Base-by-base conservation (phyloP, 2,113 vertebrate genomes). In the Sminthopsis crassicaudata region DNA sequence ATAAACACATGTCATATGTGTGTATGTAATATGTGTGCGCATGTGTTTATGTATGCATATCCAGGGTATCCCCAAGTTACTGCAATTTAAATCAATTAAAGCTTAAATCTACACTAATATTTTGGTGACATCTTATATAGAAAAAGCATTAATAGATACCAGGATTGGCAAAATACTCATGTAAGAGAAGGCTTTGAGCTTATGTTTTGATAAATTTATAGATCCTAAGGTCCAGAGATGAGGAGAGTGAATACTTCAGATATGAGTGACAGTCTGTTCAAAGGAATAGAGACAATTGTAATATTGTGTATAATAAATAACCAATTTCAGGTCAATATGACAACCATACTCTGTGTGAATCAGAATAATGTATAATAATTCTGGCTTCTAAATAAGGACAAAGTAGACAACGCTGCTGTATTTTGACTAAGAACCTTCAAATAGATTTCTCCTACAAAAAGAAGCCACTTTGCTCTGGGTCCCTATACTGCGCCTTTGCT, bases 1-100 rank as follows among this genome's bases (percentile, higher is more conserved):
- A n/a, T 16, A 97, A 93, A 93, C 92, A 90, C 88, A 42, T 88
- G 52, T 42, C 10, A 51, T 51, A 51, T 51, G 0, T 50, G 90
- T 96, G 96, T 90, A 53, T 16, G 3, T 12, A 26, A 26, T 8
- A 16, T n/a, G 24, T 55, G 7, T 55, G 24, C 8, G 7, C 54
- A n/a, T 19, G 36, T n/a, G 16, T 19, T n/a, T 76, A n/a, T n/a
- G n/a, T n/a, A 76, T n/a, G 12, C 36, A 76, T 76, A 36, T 36
- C 5, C 4, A n/a, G 60, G 6, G 8, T n/a, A 1, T 16, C 60
- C 3, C 60, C 12, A 6, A n/a, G 36, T 76, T 76, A 19, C 16
- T 76, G 4, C 10, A 60, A 14, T n/a, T 67, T 67, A 6, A 76
- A 76, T 0, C 1, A 30, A 30, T 30, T 60, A 60, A 60, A 67